phyloP scores from a whole-genome alignment of 2,113 vertebrate species.

The Eonycteris spelaea region DNA sequence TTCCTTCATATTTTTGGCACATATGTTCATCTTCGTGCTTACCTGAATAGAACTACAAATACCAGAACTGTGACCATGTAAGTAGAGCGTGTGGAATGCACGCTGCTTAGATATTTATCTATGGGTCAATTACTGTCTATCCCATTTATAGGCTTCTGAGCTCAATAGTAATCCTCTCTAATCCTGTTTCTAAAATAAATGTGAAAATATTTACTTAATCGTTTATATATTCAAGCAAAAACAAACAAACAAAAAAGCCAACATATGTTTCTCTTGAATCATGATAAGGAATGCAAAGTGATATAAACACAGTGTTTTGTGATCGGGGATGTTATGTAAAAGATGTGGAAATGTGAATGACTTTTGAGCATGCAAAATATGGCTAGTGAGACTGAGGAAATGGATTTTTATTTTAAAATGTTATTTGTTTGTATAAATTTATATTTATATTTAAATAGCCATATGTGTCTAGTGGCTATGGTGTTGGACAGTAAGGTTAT shows the following conservation, averaged over 20 bases:
- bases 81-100: background rate
- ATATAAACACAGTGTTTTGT: background rate
- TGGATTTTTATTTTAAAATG: background rate
- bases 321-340: background rate
- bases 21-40: background rate
- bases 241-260: background rate
- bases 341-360: background rate
- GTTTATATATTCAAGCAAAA: background rate
- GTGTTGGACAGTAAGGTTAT: background rate
- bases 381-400: background rate
- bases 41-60: background rate
- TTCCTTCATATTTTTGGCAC: background rate
- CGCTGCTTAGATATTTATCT: background rate
- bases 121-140: background rate
- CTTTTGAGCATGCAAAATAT: background rate
- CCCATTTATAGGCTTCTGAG: background rate
- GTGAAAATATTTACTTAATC: background rate
- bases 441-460: background rate
- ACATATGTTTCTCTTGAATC: background rate
- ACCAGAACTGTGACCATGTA: background rate
- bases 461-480: background rate
- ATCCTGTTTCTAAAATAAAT: slow-evolving; percentile 1
- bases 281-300: background rate
- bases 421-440: background rate
- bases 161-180: background rate